Evolutionary conservation across 2,113 vertebrate genomes (phyloP).

Genomic region (Spea bombifrons): DNA sequence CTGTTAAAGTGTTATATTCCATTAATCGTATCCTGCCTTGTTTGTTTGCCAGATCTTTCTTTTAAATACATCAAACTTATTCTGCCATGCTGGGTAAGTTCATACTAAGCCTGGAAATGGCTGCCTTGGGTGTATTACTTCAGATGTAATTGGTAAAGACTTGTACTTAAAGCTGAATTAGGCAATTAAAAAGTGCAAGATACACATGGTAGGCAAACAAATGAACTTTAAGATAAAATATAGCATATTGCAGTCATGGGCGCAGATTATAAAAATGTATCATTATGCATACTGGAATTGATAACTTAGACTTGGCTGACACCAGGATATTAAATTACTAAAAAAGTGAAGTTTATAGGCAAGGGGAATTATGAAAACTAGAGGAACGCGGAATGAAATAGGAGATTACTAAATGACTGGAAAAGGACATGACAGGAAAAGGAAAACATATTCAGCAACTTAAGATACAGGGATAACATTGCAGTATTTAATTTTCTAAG

Average conservation of each 20-base stretch:
- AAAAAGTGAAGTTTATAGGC: constrained; percentile 29
- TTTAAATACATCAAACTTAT: constrained; percentile 40
- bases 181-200: constrained; percentile 30
- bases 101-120: constrained; percentile 18
- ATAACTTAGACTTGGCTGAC: constrained; percentile 30
- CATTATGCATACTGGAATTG: constrained; percentile 31
- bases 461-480: not conserved
- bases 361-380: constrained; percentile 11
- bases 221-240: constrained; percentile 44
- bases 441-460: not conserved
- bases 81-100: constrained; percentile 32
- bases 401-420: not conserved
- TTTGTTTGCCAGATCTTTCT: constrained; percentile 19
- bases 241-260: constrained; percentile 30
- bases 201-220: constrained; percentile 30
- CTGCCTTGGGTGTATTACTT: constrained; percentile 43
- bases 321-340: constrained; percentile 29
- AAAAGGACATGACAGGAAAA: not conserved
- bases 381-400: constrained; percentile 19
- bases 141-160: constrained; percentile 41
- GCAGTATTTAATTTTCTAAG: not conserved
- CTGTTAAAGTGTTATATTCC: constrained; percentile 39
- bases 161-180: constrained; percentile 39
- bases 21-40: constrained; percentile 16
- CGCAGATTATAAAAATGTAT: constrained; percentile 27